Percentiles rank a stretch among this genome's conserved stretches.
Evolutionary conservation across 2,113 vertebrate species (phyloP).

Genomic region (Rutilus rutilus): DNA sequence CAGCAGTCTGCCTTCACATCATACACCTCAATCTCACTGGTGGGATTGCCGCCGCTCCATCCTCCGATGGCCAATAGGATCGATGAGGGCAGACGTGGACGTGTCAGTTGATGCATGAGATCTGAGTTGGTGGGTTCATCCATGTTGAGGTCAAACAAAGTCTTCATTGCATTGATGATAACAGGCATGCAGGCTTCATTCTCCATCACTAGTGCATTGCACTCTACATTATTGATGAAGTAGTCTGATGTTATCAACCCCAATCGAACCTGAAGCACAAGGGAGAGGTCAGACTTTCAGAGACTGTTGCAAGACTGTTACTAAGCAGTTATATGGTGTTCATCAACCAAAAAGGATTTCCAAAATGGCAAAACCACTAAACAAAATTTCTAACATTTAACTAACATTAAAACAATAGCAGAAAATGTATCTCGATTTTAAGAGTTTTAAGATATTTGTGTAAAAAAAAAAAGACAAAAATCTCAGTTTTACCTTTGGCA

Average conservation of each 20-base stretch:
- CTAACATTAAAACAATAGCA: no score
- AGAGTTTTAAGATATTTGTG: not conserved
- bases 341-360: no score
- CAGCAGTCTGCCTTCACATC: constrained; percentile 79
- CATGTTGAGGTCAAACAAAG: constrained; percentile 77
- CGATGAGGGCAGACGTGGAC: constrained; percentile 79
- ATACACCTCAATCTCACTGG: constrained; percentile 79
- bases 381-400: not conserved
- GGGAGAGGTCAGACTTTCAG: not conserved
- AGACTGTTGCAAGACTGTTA: not conserved
- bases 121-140: constrained; percentile 63
- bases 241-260: constrained; percentile 75
- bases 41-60: constrained; percentile 78
- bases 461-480: not conserved
- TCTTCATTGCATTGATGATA: constrained; percentile 56
- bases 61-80: constrained; percentile 82
- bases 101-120: constrained; percentile 69
- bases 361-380: not conserved
- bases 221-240: constrained; percentile 80
- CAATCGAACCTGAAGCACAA: constrained; percentile 75
- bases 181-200: constrained; percentile 75
- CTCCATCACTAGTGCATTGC: constrained; percentile 75
- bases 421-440: no score
- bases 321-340: not conserved
- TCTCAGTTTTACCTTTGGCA: constrained; percentile 72